A percentile compares a stretch with the other conserved stretches of the same genome.
Conservation (phyloP, 2,888 invertebrate genomes). For the Orchesellides sinensis region DNA sequence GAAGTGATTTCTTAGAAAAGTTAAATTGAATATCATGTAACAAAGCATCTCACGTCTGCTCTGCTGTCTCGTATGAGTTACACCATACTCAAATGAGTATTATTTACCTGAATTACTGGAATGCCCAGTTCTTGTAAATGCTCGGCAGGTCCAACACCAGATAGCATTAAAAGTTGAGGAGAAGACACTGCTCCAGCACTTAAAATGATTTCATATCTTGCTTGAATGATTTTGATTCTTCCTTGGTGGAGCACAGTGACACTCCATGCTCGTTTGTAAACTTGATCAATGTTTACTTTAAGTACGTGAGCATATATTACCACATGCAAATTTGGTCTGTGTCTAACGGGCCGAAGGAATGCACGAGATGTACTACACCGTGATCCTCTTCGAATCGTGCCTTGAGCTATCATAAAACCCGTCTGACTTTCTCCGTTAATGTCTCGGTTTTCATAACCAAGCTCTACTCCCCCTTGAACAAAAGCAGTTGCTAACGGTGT, state of each 20-base stretch:
- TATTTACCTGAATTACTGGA: conserved; percentile 76
- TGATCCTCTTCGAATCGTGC: conserved; percentile 81
- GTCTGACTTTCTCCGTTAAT: conserved; percentile 91
- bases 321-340: conserved; percentile 89
- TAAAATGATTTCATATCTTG: conserved; percentile 91
- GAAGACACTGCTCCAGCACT: conserved; percentile 69
- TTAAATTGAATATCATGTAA: not conserved
- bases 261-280: conserved; percentile 87
- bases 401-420: conserved; percentile 92
- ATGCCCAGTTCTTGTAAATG: conserved; percentile 74
- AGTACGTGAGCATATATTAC: conserved; percentile 90
- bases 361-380: conserved; percentile 94
- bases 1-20: not conserved
- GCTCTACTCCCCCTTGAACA: conserved; percentile 88
- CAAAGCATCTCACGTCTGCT: not conserved
- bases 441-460: conserved; percentile 91
- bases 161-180: conserved; percentile 68
- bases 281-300: conserved; percentile 82
- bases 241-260: conserved; percentile 88
- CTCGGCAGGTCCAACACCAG: conserved; percentile 68
- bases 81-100: not conserved
- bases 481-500: conserved; percentile 90
- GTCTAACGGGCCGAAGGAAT: conserved; percentile 87
- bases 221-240: conserved; percentile 84
- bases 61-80: not conserved